phyloP scores from a whole-genome alignment of 2,113 vertebrate species.

The mouse (Mus musculus) region GRCm39 chr3:70401501-70402000 shows the following conservation, averaged over 20 bases:
- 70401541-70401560: slow-evolving; percentile 1
- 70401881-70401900: background rate
- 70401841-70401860: background rate
- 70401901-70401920: background rate
- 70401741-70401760: background rate
- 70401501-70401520: background rate
- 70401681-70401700: background rate
- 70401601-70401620: background rate
- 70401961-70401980: background rate
- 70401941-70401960: background rate
- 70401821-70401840: background rate
- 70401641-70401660: background rate
- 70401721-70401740: background rate
- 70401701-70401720: background rate
- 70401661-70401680: background rate
- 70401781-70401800: background rate
- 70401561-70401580: background rate
- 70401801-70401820: background rate
- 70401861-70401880: background rate
- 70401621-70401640: background rate
- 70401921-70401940: background rate
- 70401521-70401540: background rate
- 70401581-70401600: background rate
- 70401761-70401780: background rate
- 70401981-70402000: background rate